Conservation (phyloP, 1,140 invertebrate species). For the Ceratosolen solmsi region DNA sequence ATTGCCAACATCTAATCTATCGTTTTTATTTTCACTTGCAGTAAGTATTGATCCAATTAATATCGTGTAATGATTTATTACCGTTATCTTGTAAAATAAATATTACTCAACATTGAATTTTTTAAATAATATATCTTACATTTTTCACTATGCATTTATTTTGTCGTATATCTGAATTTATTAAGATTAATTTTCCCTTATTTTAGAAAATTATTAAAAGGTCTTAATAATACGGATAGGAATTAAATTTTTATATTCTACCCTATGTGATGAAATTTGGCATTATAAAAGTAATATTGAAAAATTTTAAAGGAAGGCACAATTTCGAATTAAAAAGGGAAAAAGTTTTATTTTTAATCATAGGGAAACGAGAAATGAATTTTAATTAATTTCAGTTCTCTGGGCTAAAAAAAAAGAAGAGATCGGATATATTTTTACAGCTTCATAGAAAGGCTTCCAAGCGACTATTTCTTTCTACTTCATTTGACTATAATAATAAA, state of each 20-base stretch:
- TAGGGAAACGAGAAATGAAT: constrained; percentile 10
- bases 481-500: not conserved
- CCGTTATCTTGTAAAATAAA: too few species aligned
- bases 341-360: constrained; percentile 25
- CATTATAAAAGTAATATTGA: not conserved
- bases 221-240: not conserved
- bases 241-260: not conserved
- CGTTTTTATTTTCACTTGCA: too few species aligned
- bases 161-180: too few species aligned
- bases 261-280: not conserved
- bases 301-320: not conserved
- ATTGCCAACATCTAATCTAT: too few species aligned
- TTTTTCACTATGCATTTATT: too few species aligned
- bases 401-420: not conserved
- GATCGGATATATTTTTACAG: constrained; percentile 15
- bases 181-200: not conserved
- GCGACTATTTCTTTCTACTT: constrained; percentile 8
- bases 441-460: not conserved
- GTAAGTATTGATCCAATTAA: too few species aligned
- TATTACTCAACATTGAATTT: too few species aligned
- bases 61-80: too few species aligned
- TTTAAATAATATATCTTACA: too few species aligned
- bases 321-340: not conserved
- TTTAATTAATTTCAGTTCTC: constrained; percentile 30
- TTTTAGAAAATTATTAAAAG: not conserved